A percentile compares a stretch with the other conserved stretches of the same genome.
These are phyloP conservation scores for Acridotheres tristis DNA, from an alignment of 2,797 vertebrate species.

Conservation along the genomic window DNA sequence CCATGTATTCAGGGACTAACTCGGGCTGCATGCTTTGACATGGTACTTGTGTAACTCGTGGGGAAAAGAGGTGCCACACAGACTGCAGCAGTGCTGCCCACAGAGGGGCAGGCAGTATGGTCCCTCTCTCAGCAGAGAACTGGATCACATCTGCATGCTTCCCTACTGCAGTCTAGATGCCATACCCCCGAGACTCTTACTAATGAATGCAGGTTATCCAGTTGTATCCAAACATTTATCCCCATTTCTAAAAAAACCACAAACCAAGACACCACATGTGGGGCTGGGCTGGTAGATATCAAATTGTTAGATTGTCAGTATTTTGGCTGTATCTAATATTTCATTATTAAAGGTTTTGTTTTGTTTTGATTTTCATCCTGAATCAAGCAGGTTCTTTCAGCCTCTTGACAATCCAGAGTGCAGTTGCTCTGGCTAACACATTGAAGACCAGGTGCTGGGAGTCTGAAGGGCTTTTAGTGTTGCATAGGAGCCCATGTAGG, in stretches of 20 bases:
- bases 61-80: background rate
- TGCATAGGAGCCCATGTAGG: background rate
- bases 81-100: background rate
- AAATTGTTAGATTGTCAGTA: background rate
- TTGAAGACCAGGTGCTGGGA: background rate
- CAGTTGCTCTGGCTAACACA: background rate
- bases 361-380: background rate
- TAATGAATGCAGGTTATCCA: background rate
- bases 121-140: background rate
- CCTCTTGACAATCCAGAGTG: background rate
- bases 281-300: background rate
- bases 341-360: background rate
- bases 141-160: background rate
- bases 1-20: background rate
- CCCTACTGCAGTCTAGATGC: background rate
- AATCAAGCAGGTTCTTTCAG: background rate
- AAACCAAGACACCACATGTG: background rate
- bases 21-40: rapidly evolving
- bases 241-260: background rate
- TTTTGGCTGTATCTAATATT: background rate
- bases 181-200: background rate
- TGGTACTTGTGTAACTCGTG: rapidly evolving
- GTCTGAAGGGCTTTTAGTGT: background rate
- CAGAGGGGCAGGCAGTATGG: background rate
- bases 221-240: background rate